These are phyloP conservation scores for Tiliacea citrago DNA, from an alignment of 2,888 invertebrate species.

Conservation along the genomic window DNA sequence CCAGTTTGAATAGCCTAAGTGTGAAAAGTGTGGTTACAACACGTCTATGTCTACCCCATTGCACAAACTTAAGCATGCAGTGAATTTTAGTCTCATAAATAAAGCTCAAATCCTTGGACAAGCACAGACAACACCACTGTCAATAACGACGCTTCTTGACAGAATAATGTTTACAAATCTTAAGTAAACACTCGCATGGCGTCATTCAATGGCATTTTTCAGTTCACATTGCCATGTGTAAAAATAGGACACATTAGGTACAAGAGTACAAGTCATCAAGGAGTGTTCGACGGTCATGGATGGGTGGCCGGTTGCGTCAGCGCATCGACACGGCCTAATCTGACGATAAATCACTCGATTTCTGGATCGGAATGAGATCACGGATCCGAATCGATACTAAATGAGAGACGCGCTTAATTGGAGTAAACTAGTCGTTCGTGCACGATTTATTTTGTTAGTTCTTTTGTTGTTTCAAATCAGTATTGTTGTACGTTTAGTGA, in stretches of 20 bases:
- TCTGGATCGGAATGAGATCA: slow-evolving; percentile 89
- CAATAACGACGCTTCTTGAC: slow-evolving; percentile 62
- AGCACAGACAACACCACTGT: slow-evolving; percentile 18
- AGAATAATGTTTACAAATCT: slow-evolving; percentile 71
- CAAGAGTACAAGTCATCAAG: slow-evolving; percentile 78
- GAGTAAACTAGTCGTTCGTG: slow-evolving; percentile 68
- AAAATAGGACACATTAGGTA: slow-evolving; percentile 84
- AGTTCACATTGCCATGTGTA: slow-evolving; percentile 79
- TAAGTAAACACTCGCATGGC: slow-evolving; percentile 58
- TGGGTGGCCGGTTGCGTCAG: slow-evolving; percentile 87
- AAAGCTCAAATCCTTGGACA: slow-evolving; percentile 11
- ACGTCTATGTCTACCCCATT: too few species aligned
- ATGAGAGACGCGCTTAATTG: slow-evolving; percentile 81
- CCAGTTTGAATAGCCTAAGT: too few species aligned
- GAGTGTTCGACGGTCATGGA: slow-evolving; percentile 88
- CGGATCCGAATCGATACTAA: slow-evolving; percentile 80
- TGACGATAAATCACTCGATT: slow-evolving; percentile 84
- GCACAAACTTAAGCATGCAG: too few species aligned
- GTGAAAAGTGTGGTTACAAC: too few species aligned
- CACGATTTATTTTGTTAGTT: slow-evolving; percentile 65
- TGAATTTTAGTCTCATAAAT: slow-evolving; percentile 5
- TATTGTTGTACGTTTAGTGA: slow-evolving; percentile 64
- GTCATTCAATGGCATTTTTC: slow-evolving; percentile 73
- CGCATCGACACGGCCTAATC: slow-evolving; percentile 81
- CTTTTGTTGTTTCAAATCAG: slow-evolving; percentile 64